Conservation (phyloP, 37 sponge, comb jelly and placozoan species). For the Cliona cf. orientalis region DNA sequence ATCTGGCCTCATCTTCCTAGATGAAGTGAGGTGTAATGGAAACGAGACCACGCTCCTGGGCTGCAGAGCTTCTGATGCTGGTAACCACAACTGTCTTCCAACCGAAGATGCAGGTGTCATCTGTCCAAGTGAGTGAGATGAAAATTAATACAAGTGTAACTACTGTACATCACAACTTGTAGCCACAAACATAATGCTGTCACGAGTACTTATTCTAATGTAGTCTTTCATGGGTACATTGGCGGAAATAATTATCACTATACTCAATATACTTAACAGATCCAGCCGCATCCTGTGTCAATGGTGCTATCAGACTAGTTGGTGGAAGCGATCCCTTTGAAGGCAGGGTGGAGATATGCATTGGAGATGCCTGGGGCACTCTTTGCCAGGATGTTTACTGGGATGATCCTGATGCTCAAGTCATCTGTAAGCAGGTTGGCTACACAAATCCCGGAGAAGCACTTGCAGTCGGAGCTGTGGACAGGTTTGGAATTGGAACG, state of each 20-base stretch:
- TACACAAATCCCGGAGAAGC: constrained; percentile 1
- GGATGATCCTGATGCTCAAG: constrained; percentile 19
- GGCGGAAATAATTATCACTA: not conserved
- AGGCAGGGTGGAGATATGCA: constrained; percentile 33
- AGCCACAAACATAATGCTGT: not conserved
- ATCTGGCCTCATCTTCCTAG: constrained; percentile 18
- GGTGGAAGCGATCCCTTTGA: not conserved
- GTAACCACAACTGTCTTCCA: constrained; percentile 16
- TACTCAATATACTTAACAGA: not conserved
- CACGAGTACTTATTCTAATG: not conserved
- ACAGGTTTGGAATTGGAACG: constrained; percentile 15
- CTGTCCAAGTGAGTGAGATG: constrained; percentile 36
- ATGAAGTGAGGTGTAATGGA: constrained; percentile 16
- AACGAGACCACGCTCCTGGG: constrained; percentile 22
- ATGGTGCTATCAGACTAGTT: constrained; percentile 20
- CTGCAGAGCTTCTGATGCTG: constrained; percentile 16
- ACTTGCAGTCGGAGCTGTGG: not conserved
- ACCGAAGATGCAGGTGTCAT: constrained; percentile 48
- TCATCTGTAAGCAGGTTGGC: constrained; percentile 38
- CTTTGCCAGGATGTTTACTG: constrained; percentile 37
- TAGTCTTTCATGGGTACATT: not conserved
- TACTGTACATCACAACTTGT: no score
- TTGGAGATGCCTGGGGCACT: constrained; percentile 37
- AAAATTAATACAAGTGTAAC: no score
- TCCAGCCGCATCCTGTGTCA: constrained; percentile 2